These are phyloP conservation scores for Naja naja DNA, from an alignment of 2,113 vertebrate species.

Conservation along the genomic window DNA sequence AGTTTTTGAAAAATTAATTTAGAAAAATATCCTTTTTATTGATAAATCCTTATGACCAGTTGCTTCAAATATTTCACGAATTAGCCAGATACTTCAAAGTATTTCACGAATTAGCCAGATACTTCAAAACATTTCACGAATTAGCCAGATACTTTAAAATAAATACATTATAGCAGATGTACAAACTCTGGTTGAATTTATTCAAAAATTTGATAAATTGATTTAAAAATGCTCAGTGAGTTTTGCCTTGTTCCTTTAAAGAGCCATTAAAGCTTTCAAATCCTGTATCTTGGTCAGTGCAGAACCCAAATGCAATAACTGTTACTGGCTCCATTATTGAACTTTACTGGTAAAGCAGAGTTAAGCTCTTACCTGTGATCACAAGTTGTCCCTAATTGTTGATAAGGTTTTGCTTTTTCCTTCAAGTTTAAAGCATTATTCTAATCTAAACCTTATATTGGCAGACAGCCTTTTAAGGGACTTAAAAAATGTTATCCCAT, in stretches of 20 bases:
- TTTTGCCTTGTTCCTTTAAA: not conserved
- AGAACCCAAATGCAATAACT: not conserved
- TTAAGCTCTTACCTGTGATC: not conserved
- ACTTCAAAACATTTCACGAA: slow-evolving; percentile 15
- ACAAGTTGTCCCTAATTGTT: not conserved
- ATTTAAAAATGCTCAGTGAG: not conserved
- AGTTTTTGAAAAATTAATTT: slow-evolving; percentile 2
- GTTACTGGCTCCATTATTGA: not conserved
- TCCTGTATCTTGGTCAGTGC: not conserved
- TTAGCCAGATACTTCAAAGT: not conserved
- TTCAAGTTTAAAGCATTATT: not conserved
- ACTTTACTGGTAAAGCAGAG: not conserved
- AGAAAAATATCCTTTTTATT: slow-evolving; percentile 10
- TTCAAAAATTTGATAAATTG: not conserved
- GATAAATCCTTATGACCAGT: not conserved
- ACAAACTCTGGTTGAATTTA: not conserved
- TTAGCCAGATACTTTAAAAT: not conserved
- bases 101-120: slow-evolving; percentile 20
- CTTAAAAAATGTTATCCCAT: not conserved
- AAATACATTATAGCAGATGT: not conserved
- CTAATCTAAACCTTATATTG: not conserved
- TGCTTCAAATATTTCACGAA: slow-evolving; percentile 20
- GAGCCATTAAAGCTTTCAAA: not conserved
- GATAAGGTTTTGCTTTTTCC: not conserved
- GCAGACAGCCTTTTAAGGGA: not conserved